Base-by-base conservation (phyloP, 2,797 vertebrate genomes). In the Sebastes miniatus region DNA sequence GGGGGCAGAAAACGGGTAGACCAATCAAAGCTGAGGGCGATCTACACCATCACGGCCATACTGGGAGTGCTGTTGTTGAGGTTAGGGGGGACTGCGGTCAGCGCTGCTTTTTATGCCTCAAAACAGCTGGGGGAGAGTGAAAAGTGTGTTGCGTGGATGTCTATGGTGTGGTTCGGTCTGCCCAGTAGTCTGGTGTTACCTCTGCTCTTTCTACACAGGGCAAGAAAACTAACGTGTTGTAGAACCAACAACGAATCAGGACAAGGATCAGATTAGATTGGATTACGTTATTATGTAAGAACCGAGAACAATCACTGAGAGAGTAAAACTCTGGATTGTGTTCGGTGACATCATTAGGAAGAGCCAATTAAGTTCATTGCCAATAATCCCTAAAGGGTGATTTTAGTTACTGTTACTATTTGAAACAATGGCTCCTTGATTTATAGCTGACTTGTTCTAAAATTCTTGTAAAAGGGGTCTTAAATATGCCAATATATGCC, bases 181-280 rank as follows among this genome's bases (percentile, higher is more conserved):
- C 82, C 80, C 29, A 83, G 73, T 24, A 76, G 36, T n/a, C 25
- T 83, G 39, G 58, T 86, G 14, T 27, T 72, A 31, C 84, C 81
- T 0, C 66, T 86, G 52, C 12, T 88, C 14, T 86, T 69, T n/a
- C n/a, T 88, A 1, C 59, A 74, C 34, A 66, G 70, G 36, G 63
- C 64, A 34, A 67, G 87, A 12, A 84, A 83, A 34, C 25, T 83
- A 4, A 14, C 1, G 0, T 52, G 67, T 2, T 57, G 25, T 20
- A 67, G 9, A 71, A 66, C 6, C 18, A 47, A 2, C 16, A 36
- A 3, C 24, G 2, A 8, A 34, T 22, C 63, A 63, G 22, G 16
- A 61, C 16, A 18, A 54, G 8, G 18, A 39, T 29, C 36, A 22
- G 66, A 32, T 6, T 16, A 27, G 24, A 43, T 20, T 18, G 2